Conservation (phyloP, 1,140 invertebrate species). For the Drosophila carrolli region DNA sequence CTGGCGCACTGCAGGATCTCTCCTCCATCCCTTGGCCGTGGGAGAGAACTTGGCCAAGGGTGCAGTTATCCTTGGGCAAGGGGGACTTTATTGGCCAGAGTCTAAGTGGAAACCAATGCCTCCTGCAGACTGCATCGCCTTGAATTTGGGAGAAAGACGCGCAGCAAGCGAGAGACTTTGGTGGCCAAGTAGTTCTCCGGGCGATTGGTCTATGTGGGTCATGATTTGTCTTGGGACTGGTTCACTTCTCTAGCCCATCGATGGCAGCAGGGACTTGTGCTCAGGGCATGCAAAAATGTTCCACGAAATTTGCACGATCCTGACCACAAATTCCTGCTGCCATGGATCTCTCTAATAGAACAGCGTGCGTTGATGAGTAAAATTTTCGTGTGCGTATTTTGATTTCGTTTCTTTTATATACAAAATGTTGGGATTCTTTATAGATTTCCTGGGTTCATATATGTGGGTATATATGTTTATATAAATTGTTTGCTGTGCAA, state of each 20-base stretch:
- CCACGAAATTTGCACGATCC: conserved; percentile 60
- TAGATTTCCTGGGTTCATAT: conserved; percentile 59
- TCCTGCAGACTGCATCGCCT: conserved; percentile 6
- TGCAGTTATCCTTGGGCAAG: conserved; percentile 25
- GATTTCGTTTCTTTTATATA: conserved; percentile 75
- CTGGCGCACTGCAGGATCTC: conserved; percentile 23
- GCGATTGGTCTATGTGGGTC: conserved; percentile 77
- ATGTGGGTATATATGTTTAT: conserved; percentile 60
- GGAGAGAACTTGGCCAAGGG: conserved; percentile 68
- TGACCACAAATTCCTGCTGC: not conserved
- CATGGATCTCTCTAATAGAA: not conserved
- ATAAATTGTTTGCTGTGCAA: conserved; percentile 79
- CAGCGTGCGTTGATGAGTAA: conserved; percentile 42
- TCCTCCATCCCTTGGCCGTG: conserved; percentile 33
- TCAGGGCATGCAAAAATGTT: conserved; percentile 54
- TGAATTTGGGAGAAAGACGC: conserved; percentile 64
- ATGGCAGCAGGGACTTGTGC: conserved; percentile 6
- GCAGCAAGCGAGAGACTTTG: not conserved
- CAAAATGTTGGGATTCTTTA: conserved; percentile 64
- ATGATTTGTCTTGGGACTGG: conserved; percentile 67
- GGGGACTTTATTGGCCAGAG: conserved; percentile 9
- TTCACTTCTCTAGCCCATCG: not conserved
- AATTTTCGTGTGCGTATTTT: conserved; percentile 77
- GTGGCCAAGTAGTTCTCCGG: conserved; percentile 2
- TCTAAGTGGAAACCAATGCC: conserved; percentile 1